These are phyloP conservation scores for Drosophila ficusphila DNA, from an alignment of 1,140 invertebrate species.

Conservation along the genomic window DNA sequence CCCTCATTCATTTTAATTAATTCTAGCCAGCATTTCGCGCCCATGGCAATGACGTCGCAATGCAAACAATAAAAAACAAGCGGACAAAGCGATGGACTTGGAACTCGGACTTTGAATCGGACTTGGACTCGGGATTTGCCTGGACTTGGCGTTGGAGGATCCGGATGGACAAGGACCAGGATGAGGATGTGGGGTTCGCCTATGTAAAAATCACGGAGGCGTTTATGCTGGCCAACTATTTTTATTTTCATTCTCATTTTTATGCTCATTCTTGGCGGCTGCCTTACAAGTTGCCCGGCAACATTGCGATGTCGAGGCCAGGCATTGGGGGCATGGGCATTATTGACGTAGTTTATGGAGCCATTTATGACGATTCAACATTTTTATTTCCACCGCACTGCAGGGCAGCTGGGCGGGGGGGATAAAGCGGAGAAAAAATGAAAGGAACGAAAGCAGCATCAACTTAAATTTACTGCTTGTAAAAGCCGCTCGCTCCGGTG, in stretches of 20 bases:
- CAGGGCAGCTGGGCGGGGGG: constrained; percentile 16
- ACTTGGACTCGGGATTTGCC: constrained; percentile 7
- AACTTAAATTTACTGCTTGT: constrained; percentile 79
- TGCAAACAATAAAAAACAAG: constrained; percentile 73
- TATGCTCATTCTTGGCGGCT: constrained; percentile 63
- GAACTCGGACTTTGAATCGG: constrained; percentile 5
- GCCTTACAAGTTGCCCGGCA: constrained; percentile 58
- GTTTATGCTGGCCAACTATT: constrained; percentile 79
- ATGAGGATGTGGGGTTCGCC: constrained; percentile 15
- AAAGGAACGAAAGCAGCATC: constrained; percentile 19
- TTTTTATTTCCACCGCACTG: constrained; percentile 78
- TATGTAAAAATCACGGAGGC: constrained; percentile 80
- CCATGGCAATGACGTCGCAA: constrained; percentile 77
- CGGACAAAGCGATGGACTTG: constrained; percentile 18
- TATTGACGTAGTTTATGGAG: constrained; percentile 82
- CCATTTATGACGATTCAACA: constrained; percentile 83
- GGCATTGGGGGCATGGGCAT: constrained; percentile 28
- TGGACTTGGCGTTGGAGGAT: constrained; percentile 18
- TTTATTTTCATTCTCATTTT: constrained; percentile 73
- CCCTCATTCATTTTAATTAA: constrained; percentile 83
- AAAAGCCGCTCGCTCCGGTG: constrained; percentile 57
- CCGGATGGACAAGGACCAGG: constrained; percentile 11
- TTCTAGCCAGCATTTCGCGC: constrained; percentile 75
- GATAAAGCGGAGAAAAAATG: not conserved
- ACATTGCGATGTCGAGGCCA: constrained; percentile 47